Evolutionary conservation across 2,888 invertebrate species (phyloP), one percentile per base, ranked within the genome.

Genomic region (Itoplectis maculator): DNA sequence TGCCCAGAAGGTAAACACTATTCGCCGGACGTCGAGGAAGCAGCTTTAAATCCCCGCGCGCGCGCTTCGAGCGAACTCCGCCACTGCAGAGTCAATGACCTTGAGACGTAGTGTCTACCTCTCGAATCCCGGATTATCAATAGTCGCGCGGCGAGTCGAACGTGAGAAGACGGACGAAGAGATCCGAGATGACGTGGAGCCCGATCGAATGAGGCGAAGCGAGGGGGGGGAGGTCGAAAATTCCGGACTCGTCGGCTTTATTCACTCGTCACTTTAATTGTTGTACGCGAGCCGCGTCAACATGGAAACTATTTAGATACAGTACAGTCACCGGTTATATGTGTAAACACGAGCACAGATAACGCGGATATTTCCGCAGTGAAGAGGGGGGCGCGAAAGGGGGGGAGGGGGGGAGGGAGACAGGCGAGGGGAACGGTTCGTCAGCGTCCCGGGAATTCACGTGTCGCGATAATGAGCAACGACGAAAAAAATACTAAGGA

Each of bases 391-490:
- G 29, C 8, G 29, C 11, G n/a, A 20, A 40, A 49, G 6, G 8
- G 42, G n/a, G 20, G 20, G 4, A 2, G 35, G 5, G 35, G 13
- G 8, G 15, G 23, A 51, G 7, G 8, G 42, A 5, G 5, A 29
- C 3, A 29, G 29, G 29, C 3, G 29, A 5, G 29, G 5, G 29
- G 29, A 29, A 29, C 3, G 29, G 29, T 3, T 42, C 56, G 42
- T 56, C 56, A 54, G 15, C 15, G 56, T 56, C 70, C 56, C 70
- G n/a, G 54, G 56, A 70, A 56, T 56, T 70, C 29, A 18, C 70
- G 56, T n/a, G 40, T 29, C 3, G 11, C 47, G 35, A 68, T 35
- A 37, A 29, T n/a, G 9, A 35, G 15, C 15, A 15, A 18, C 40
- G 61, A 40, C 15, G 18, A 18, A 23, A 59, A 59, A n/a, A 29